A percentile compares a stretch with the other conserved stretches of the same genome.
phyloP scores from a whole-genome alignment of 2,797 vertebrate genomes.

The Pseudochromis fuscus region DNA sequence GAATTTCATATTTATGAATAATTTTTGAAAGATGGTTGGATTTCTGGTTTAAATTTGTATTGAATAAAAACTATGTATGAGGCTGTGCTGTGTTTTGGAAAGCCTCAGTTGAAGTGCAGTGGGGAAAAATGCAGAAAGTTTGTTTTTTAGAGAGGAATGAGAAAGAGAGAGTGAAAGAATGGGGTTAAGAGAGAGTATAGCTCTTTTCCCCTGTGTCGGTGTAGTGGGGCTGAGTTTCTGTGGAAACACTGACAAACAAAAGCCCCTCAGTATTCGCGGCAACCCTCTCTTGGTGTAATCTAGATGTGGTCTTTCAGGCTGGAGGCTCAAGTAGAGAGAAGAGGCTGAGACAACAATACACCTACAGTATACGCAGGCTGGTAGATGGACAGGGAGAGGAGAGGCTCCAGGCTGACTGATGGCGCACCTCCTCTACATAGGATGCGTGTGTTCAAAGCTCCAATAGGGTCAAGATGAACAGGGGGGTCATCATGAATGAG shows the following conservation, averaged over 20 bases:
- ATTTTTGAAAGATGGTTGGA: background rate
- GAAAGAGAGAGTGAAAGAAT: constrained; percentile 54
- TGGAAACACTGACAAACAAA: constrained; percentile 86
- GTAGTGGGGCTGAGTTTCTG: constrained; percentile 80
- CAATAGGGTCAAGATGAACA: constrained; percentile 37
- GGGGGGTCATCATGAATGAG: constrained; percentile 57
- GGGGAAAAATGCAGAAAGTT: constrained; percentile 42
- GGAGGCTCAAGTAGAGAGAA: constrained; percentile 70
- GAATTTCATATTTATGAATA: constrained; percentile 20
- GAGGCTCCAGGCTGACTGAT: constrained; percentile 50
- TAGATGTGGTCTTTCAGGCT: constrained; percentile 80
- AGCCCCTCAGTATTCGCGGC: constrained; percentile 79
- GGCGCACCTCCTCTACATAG: constrained; percentile 33
- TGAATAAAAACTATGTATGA: constrained; percentile 35
- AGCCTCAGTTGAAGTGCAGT: constrained; percentile 21
- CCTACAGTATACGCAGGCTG: constrained; percentile 53
- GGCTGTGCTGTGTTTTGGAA: constrained; percentile 37
- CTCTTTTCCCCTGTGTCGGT: constrained; percentile 71
- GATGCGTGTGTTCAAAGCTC: constrained; percentile 46
- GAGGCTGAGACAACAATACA: constrained; percentile 64
- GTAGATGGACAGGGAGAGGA: constrained; percentile 47
- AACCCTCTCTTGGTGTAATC: constrained; percentile 81
- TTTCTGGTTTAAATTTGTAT: constrained; percentile 8
- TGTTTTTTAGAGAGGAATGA: constrained; percentile 48
- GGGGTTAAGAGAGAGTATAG: constrained; percentile 64